Percentiles rank a stretch among this genome's conserved stretches.
Conservation (phyloP, 2,797 vertebrate genomes). For the Sebastes alutus region DNA sequence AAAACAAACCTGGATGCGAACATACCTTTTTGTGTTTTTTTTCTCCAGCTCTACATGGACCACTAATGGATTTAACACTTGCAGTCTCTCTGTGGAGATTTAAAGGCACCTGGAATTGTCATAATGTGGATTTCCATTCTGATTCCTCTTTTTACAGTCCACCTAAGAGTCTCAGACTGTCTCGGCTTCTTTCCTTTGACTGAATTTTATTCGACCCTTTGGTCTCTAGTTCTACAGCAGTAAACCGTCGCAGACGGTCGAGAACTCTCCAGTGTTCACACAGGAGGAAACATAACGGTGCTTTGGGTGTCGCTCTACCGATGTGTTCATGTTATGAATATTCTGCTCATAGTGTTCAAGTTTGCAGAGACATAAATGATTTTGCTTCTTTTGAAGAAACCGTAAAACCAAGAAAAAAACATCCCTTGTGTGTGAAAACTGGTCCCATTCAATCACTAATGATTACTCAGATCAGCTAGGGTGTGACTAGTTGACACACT, state of each 20-base stretch:
- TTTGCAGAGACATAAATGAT: background rate
- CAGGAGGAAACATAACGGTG: background rate
- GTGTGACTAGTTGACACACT: background rate
- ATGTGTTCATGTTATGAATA: background rate
- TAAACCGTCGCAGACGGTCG: background rate
- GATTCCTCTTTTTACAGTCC: conserved; percentile 43
- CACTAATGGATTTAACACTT: conserved; percentile 63
- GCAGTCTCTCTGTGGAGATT: conserved; percentile 49
- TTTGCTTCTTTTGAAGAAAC: too few relatives aligned
- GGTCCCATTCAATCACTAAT: background rate
- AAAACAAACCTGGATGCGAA: conserved; percentile 32
- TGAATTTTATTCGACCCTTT: conserved; percentile 7
- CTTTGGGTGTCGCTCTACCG: background rate
- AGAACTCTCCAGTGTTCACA: background rate
- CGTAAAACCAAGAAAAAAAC: background rate
- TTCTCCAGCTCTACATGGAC: background rate
- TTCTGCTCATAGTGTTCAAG: background rate
- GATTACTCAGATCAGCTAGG: background rate
- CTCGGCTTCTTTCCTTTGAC: conserved; percentile 10
- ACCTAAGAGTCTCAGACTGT: conserved; percentile 26
- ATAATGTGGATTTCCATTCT: conserved; percentile 42
- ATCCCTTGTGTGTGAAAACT: background rate
- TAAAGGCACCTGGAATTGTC: conserved; percentile 62
- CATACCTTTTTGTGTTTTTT: background rate
- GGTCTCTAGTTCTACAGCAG: background rate